Percentiles rank a stretch among this genome's conserved stretches.
phyloP scores from a whole-genome alignment of 2,113 vertebrate species.

The Formicarius rufipectus region DNA sequence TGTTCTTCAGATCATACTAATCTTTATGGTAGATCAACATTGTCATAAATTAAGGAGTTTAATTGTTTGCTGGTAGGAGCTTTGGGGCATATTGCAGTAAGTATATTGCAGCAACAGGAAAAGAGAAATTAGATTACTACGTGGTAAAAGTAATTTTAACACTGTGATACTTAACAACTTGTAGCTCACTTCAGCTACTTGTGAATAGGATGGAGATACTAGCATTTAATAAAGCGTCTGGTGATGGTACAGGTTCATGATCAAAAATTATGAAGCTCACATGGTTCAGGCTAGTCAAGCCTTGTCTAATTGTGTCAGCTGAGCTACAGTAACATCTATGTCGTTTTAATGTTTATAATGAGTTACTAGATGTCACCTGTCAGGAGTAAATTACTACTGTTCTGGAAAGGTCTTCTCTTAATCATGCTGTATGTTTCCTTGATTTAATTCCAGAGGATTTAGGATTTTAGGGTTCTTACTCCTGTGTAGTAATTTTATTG shows the following conservation, averaged over 20 bases:
- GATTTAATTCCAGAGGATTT: neutral
- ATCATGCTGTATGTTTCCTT: accelerated
- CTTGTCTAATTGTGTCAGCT: neutral
- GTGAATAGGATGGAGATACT: neutral
- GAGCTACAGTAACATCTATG: neutral
- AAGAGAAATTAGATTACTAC: neutral
- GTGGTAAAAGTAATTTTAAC: neutral
- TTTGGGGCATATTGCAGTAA: neutral
- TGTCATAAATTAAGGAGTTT: neutral
- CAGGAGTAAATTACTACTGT: neutral
- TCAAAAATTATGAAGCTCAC: neutral
- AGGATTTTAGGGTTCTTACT: neutral
- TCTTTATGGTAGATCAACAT: neutral
- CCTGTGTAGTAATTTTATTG: neutral
- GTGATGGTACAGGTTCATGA: neutral
- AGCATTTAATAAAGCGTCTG: neutral
- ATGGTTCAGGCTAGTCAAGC: neutral
- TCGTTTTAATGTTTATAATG: neutral
- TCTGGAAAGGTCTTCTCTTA: neutral
- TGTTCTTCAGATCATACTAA: neutral
- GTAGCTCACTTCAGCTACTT: neutral
- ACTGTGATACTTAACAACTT: neutral
- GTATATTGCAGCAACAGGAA: neutral
- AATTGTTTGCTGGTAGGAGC: neutral
- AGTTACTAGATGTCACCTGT: neutral